Evolutionary conservation across 2,113 vertebrate genomes (phyloP).

Genomic region (Zapornia atra): DNA sequence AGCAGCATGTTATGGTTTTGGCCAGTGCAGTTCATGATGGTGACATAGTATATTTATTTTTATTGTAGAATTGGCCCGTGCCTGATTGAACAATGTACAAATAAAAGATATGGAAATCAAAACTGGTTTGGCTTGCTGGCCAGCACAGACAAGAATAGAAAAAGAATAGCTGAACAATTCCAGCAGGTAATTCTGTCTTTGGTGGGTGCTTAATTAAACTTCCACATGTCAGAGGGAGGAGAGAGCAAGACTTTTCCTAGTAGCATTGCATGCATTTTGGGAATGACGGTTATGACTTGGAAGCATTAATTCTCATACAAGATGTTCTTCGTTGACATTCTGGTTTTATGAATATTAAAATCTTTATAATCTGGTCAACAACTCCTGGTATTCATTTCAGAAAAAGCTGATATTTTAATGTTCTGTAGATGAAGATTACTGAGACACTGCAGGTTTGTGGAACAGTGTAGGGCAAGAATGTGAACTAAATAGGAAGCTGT

Average conservation of each 20-base stretch:
- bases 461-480: background rate
- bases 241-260: background rate
- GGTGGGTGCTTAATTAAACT: constrained; percentile 13
- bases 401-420: background rate
- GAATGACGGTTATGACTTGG: background rate
- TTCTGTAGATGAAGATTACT: background rate
- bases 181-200: constrained; percentile 14
- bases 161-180: constrained; percentile 6
- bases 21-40: background rate
- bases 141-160: constrained; percentile 10
- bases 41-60: constrained; percentile 47
- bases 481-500: background rate
- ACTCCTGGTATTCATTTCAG: constrained; percentile 6
- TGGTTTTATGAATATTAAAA: constrained; percentile 57
- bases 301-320: constrained; percentile 50
- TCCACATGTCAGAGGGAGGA: background rate
- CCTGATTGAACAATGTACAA: constrained; percentile 20
- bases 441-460: background rate
- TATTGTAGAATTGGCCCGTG: background rate
- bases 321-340: constrained; percentile 57
- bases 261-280: background rate
- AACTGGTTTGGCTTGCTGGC: constrained; percentile 61
- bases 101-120: constrained; percentile 48
- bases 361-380: constrained; percentile 60
- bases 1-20: background rate